Evolutionary conservation across 2,888 invertebrate genomes (phyloP).

Genomic region (Polietes domitor): DNA sequence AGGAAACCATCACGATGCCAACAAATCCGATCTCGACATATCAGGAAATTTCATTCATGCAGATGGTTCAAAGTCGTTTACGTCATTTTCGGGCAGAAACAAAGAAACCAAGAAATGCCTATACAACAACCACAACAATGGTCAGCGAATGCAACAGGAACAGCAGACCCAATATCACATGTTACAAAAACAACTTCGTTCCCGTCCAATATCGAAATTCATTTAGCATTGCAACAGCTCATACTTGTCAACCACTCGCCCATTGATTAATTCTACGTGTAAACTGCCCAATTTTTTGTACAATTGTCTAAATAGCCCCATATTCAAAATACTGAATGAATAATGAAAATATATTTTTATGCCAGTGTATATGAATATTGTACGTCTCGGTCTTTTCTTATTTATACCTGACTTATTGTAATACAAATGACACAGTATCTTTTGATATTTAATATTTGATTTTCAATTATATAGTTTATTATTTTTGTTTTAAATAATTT

Average conservation of each 20-base stretch:
- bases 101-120: slow-evolving; percentile 37
- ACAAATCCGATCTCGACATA: slow-evolving; percentile 56
- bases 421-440: too few relatives aligned
- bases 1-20: slow-evolving; percentile 60
- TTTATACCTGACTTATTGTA: too few relatives aligned
- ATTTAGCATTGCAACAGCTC: slow-evolving; percentile 50
- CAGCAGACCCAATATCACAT: slow-evolving; percentile 45
- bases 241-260: slow-evolving; percentile 35
- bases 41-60: slow-evolving; percentile 42
- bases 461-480: background rate
- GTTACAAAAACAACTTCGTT: slow-evolving; percentile 54
- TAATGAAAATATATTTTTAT: slow-evolving; percentile 52
- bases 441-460: background rate
- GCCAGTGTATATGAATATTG: slow-evolving; percentile 24
- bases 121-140: background rate
- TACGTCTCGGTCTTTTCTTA: too few relatives aligned
- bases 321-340: slow-evolving; percentile 11
- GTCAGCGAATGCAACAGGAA: slow-evolving; percentile 21
- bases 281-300: slow-evolving; percentile 49
- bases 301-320: slow-evolving; percentile 21
- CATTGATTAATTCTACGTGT: background rate
- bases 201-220: slow-evolving; percentile 67
- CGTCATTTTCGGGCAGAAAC: slow-evolving; percentile 47
- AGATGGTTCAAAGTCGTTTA: slow-evolving; percentile 30
- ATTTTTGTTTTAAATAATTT: slow-evolving; percentile 2